A percentile compares a stretch with the other conserved stretches of the same genome.
phyloP scores from a whole-genome alignment of 2,797 vertebrate genomes.

The Phylloscopus collybita region DNA sequence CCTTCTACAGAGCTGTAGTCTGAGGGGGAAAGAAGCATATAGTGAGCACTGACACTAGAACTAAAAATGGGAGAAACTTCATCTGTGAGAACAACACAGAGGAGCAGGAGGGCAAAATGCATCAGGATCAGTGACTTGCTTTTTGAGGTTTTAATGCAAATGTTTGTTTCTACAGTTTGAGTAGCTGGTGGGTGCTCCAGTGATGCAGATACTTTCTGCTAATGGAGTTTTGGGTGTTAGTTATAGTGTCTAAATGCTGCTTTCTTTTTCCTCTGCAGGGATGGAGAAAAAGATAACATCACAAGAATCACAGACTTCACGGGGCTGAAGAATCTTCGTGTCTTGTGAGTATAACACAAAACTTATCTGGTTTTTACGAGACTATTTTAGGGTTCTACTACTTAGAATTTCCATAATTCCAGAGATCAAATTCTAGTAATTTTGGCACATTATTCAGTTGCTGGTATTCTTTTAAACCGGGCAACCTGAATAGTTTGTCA shows the following conservation, averaged over 20 bases:
- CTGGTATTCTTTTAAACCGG: background rate
- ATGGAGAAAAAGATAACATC: conserved; percentile 97
- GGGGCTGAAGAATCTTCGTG: conserved; percentile 94
- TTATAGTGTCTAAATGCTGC: background rate
- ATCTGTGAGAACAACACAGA: fast-evolving
- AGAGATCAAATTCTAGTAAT: background rate
- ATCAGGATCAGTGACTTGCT: background rate
- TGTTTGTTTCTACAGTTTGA: background rate
- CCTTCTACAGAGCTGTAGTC: background rate
- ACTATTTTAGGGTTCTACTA: background rate
- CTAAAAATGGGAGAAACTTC: background rate
- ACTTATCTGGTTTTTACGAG: background rate
- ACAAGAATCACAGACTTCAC: conserved; percentile 95
- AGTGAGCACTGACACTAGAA: background rate
- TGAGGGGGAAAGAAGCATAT: background rate
- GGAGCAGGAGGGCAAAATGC: background rate
- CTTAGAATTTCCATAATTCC: background rate
- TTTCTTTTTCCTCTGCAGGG: conserved; percentile 78
- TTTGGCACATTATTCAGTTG: background rate
- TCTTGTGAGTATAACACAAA: conserved; percentile 86
- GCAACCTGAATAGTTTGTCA: background rate
- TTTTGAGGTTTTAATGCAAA: background rate
- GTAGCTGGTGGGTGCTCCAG: background rate
- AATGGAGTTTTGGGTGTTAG: background rate
- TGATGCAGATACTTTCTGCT: background rate